Conservation (phyloP, 2,797 vertebrate species). For the Phaenicophaeus curvirostris region DNA sequence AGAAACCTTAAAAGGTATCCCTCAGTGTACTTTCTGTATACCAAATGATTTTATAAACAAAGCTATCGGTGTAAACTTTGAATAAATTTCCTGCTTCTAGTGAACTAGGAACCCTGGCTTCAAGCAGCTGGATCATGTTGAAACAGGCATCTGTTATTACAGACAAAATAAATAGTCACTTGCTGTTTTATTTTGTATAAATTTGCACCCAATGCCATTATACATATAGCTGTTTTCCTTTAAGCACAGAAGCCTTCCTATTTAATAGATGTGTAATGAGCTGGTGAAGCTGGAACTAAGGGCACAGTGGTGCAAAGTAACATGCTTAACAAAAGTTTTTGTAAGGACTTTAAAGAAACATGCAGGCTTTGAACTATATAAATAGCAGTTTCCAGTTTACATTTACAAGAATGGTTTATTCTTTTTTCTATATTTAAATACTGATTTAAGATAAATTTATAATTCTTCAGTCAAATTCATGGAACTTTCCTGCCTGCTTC, state of each 20-base stretch:
- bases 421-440: neutral
- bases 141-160: neutral
- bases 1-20: neutral
- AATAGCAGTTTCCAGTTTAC: neutral
- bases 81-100: slow-evolving; percentile 9
- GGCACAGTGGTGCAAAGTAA: neutral
- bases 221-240: neutral
- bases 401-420: neutral
- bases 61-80: neutral
- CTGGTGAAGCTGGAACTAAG: neutral
- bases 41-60: slow-evolving; percentile 17
- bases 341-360: neutral
- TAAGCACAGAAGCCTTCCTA: neutral
- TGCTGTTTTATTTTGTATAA: neutral
- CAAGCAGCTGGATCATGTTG: neutral
- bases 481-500: neutral
- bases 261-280: neutral
- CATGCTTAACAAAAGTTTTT: neutral
- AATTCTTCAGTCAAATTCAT: neutral
- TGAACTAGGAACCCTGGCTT: neutral
- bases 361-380: neutral
- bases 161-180: neutral
- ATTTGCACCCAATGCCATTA: neutral
- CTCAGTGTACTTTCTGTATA: neutral
- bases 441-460: neutral